A percentile compares a stretch with the other conserved stretches of the same genome.
These are phyloP conservation scores for Oryzias curvinotus DNA, from an alignment of 2,113 vertebrate species.

Conservation along the genomic window DNA sequence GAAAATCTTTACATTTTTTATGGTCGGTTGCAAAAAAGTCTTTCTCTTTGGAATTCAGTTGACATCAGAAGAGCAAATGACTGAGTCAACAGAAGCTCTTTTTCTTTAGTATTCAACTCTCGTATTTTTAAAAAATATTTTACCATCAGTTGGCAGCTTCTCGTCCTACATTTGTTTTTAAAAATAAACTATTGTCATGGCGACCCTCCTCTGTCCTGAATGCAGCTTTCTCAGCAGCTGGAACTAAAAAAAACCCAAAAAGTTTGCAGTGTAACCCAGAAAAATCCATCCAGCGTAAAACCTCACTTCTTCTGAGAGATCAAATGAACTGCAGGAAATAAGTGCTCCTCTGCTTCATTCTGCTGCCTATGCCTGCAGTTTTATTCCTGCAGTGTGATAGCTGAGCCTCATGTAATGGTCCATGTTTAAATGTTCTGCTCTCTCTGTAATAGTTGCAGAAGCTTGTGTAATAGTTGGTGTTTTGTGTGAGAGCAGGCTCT, in stretches of 20 bases:
- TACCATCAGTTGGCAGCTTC: not conserved
- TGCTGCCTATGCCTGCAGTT: not conserved
- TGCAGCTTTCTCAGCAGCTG: not conserved
- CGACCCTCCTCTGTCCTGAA: not conserved
- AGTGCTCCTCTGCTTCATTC: not conserved
- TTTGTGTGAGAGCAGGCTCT: conserved; percentile 71
- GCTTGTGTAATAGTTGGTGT: conserved; percentile 72
- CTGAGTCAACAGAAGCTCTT: too few species aligned
- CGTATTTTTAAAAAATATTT: too few species aligned
- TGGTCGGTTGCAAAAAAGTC: too few species aligned
- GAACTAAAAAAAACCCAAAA: not conserved
- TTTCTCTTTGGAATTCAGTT: too few species aligned
- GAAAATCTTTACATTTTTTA: too few species aligned
- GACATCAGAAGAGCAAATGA: too few species aligned
- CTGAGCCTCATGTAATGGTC: conserved; percentile 66
- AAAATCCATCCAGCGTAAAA: too few species aligned
- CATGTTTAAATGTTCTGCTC: conserved; percentile 63
- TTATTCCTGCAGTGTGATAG: conserved; percentile 41
- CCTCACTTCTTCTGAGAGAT: too few species aligned
- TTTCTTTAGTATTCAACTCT: too few species aligned
- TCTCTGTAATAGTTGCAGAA: conserved; percentile 70
- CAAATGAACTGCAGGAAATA: too few species aligned
- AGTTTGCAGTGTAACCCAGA: too few species aligned
- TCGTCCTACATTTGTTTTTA: not conserved
- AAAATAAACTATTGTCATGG: not conserved